Evolutionary conservation across 2,888 invertebrate genomes (phyloP).

Genomic region (Agrilus biguttatus): DNA sequence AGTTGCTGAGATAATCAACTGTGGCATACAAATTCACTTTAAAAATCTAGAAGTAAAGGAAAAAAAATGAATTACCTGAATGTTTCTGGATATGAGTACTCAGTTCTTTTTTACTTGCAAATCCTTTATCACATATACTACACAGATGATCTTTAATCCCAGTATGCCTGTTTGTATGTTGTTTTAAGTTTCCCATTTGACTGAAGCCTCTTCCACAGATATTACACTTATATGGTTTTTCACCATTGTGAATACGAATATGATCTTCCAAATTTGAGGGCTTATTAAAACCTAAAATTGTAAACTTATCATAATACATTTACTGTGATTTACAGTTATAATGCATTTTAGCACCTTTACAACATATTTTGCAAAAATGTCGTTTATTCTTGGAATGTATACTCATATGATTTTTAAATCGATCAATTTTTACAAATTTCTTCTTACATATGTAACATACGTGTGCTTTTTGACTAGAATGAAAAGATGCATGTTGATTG

Average conservation of each 20-base stretch:
- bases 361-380: no score
- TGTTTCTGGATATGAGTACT: conserved; percentile 33
- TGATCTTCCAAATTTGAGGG: conserved; percentile 33
- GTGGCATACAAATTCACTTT: no score
- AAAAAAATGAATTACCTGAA: conserved; percentile 18
- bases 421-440: no score
- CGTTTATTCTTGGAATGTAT: no score
- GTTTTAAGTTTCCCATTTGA: conserved; percentile 31
- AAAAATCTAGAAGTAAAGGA: no score
- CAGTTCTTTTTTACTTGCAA: conserved; percentile 32
- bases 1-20: no score
- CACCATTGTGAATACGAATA: conserved; percentile 32
- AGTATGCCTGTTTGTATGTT: conserved; percentile 30
- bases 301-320: no score
- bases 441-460: conserved; percentile 41
- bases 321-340: not conserved
- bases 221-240: conserved; percentile 32
- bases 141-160: conserved; percentile 34
- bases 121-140: conserved; percentile 31
- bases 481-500: conserved; percentile 41
- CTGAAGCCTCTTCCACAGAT: conserved; percentile 34
- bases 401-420: no score
- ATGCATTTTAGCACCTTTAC: no score
- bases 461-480: conserved; percentile 41
- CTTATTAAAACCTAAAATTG: conserved; percentile 29